Evolutionary conservation across 2,113 vertebrate species (phyloP).

Genomic region (Nipponia nippon): DNA sequence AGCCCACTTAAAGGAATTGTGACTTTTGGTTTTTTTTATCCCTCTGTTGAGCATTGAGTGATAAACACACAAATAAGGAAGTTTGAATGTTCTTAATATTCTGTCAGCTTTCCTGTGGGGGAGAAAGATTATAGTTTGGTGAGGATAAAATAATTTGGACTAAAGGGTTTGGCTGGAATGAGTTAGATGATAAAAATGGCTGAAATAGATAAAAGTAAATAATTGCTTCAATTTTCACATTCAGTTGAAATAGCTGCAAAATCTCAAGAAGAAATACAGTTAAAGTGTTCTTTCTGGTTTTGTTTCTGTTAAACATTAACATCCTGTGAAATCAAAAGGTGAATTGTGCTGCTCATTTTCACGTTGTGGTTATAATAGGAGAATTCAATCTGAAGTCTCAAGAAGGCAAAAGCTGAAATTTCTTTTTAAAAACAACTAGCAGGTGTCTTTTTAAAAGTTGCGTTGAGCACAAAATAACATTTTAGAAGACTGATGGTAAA

Average conservation of each 20-base stretch:
- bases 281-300: background rate
- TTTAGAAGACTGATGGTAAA: too few relatives aligned
- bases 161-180: background rate
- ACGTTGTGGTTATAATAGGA: background rate
- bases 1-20: too few relatives aligned
- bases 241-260: background rate
- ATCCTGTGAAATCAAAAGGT: background rate
- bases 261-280: background rate
- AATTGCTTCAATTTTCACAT: background rate
- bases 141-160: background rate
- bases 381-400: background rate
- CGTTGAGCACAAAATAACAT: too few relatives aligned
- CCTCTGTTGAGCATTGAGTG: too few relatives aligned
- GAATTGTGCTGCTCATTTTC: background rate
- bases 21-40: too few relatives aligned
- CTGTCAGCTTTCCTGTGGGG: too few relatives aligned
- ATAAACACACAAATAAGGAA: too few relatives aligned
- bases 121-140: background rate
- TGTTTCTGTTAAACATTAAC: background rate
- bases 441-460: background rate
- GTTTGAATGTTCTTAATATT: too few relatives aligned
- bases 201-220: background rate
- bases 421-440: background rate
- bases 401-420: background rate
- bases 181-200: background rate